These are phyloP conservation scores for Tangara arthus DNA, from an alignment of 2,797 vertebrate species.

Conservation along the genomic window DNA sequence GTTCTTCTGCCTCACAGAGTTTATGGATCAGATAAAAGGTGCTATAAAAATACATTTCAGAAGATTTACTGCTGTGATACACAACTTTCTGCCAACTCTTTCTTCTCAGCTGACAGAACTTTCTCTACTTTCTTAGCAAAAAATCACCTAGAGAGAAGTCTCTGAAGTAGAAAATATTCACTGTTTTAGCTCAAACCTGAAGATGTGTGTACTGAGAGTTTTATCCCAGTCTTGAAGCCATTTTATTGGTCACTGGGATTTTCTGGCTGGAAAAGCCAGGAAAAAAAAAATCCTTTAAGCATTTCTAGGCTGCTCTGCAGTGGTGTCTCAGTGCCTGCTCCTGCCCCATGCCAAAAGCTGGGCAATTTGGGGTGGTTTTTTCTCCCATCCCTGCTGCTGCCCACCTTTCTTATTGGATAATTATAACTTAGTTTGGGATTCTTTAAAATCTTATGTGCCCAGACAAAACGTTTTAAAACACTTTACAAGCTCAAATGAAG, in stretches of 20 bases:
- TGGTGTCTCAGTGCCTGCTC: background rate
- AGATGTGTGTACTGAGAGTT: background rate
- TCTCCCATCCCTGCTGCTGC: background rate
- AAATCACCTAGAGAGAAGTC: background rate
- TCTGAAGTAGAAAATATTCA: background rate
- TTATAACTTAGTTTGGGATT: background rate
- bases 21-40: conserved; percentile 32
- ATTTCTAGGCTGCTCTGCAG: background rate
- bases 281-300: background rate
- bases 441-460: background rate
- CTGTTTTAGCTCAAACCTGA: background rate
- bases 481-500: background rate
- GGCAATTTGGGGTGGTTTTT: background rate
- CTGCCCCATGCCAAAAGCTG: background rate
- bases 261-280: background rate
- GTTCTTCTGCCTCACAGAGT: background rate
- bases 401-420: background rate
- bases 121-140: background rate
- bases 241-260: background rate
- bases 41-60: conserved; percentile 30
- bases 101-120: background rate
- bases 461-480: background rate
- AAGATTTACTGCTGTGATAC: conserved; percentile 14
- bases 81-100: background rate
- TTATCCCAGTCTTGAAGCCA: background rate